A percentile compares a stretch with the other conserved stretches of the same genome.
phyloP scores from a whole-genome alignment of 2,113 vertebrate genomes.

The Brienomyrus longianalis region DNA sequence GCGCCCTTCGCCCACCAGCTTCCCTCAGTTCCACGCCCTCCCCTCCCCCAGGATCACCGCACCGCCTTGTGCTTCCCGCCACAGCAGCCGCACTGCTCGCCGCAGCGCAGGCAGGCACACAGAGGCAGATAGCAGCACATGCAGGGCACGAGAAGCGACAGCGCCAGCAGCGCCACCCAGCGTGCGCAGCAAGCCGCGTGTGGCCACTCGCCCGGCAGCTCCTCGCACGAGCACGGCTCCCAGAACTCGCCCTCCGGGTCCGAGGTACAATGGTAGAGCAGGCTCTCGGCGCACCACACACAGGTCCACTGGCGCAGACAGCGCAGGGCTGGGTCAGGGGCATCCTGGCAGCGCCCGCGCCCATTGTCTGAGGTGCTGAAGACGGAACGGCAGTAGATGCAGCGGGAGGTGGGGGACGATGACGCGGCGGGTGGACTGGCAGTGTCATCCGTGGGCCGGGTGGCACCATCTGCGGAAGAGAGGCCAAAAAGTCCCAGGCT shows the following conservation, averaged over 20 bases:
- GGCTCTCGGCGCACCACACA: slow-evolving; percentile 88
- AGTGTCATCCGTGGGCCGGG: slow-evolving; percentile 62
- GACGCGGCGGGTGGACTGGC: slow-evolving; percentile 52
- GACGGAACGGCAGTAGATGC: slow-evolving; percentile 83
- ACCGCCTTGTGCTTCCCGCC: slow-evolving; percentile 86
- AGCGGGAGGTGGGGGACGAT: slow-evolving; percentile 68
- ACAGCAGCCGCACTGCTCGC: slow-evolving; percentile 77
- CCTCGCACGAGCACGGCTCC: slow-evolving; percentile 86
- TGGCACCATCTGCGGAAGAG: slow-evolving; percentile 35
- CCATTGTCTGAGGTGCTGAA: slow-evolving; percentile 78
- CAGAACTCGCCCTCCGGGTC: slow-evolving; percentile 91
- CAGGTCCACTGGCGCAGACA: slow-evolving; percentile 82
- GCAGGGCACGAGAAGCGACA: slow-evolving; percentile 84
- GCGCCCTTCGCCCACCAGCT: slow-evolving; percentile 19
- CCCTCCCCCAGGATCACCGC: slow-evolving; percentile 64
- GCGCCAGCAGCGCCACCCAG: slow-evolving; percentile 75
- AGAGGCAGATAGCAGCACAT: slow-evolving; percentile 91
- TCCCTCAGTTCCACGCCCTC: not conserved
- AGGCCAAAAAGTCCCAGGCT: slow-evolving; percentile 5
- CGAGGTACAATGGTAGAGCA: slow-evolving; percentile 91
- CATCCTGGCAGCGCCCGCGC: slow-evolving; percentile 79
- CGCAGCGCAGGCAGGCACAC: slow-evolving; percentile 81
- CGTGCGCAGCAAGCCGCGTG: slow-evolving; percentile 78
- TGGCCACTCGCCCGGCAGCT: slow-evolving; percentile 58
- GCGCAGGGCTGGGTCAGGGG: slow-evolving; percentile 77